phyloP scores from a whole-genome alignment of 1,140 invertebrate genomes.

The Carposina sasakii region DNA sequence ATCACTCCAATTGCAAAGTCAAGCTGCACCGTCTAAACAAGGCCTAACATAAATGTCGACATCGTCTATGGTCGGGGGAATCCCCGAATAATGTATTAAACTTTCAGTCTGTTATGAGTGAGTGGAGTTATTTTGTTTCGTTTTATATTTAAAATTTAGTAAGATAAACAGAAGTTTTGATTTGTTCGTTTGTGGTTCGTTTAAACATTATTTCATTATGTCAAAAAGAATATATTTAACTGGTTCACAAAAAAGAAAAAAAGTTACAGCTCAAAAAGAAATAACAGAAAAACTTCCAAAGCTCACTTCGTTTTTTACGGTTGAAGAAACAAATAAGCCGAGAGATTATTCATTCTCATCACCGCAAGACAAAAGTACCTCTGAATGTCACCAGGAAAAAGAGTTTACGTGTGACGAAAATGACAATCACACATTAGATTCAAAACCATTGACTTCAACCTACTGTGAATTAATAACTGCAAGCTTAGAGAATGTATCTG shows the following conservation, averaged over 20 bases:
- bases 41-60: constrained; percentile 18
- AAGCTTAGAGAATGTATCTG: constrained; percentile 9
- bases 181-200: constrained; percentile 11
- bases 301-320: constrained; percentile 9
- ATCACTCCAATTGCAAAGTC: constrained; percentile 19
- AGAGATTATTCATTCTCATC: constrained; percentile 2
- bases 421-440: constrained; percentile 15
- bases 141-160: constrained; percentile 9
- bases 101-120: constrained; percentile 8
- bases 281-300: constrained; percentile 10
- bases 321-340: constrained; percentile 4
- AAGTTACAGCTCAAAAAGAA: constrained; percentile 10
- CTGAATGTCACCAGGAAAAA: constrained; percentile 7
- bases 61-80: constrained; percentile 19
- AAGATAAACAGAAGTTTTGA: constrained; percentile 8
- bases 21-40: constrained; percentile 6
- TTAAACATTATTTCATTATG: constrained; percentile 13
- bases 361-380: constrained; percentile 6
- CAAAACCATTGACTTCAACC: constrained; percentile 12
- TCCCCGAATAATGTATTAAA: constrained; percentile 20
- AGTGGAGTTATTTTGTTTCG: constrained; percentile 7
- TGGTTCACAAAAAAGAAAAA: constrained; percentile 11
- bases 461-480: constrained; percentile 5
- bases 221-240: constrained; percentile 11
- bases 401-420: constrained; percentile 14